Percentiles rank a stretch among this genome's conserved stretches.
Conservation (phyloP, 2,888 invertebrate species). For the Choristoneura rosaceana region DNA sequence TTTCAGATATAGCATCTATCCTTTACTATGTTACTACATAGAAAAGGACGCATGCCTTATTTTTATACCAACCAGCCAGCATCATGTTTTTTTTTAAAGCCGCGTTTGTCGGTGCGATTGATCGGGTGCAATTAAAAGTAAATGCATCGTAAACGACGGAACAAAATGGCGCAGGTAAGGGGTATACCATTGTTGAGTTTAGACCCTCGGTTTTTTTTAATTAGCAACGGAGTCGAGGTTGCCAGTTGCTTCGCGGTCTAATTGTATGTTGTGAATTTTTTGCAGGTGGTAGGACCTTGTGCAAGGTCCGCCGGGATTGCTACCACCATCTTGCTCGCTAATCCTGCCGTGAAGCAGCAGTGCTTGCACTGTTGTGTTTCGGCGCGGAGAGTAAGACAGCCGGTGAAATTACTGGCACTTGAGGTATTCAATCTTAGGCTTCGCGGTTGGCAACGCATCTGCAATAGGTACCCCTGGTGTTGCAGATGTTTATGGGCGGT, state of each 20-base stretch:
- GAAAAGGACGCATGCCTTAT: neutral
- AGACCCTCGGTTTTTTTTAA: conserved; percentile 44
- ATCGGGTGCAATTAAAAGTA: conserved; percentile 81
- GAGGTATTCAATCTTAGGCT: too few species aligned
- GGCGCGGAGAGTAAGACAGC: too few species aligned
- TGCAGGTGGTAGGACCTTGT: too few species aligned
- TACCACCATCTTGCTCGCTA: too few species aligned
- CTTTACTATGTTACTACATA: neutral
- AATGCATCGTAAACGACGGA: conserved; percentile 75
- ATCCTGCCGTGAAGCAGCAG: too few species aligned
- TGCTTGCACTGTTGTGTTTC: too few species aligned
- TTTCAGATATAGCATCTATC: neutral
- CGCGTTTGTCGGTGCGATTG: conserved; percentile 69
- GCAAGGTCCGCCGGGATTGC: too few species aligned
- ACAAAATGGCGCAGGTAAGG: conserved; percentile 71
- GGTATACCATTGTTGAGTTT: conserved; percentile 1
- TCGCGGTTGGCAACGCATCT: too few species aligned
- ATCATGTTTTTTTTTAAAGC: conserved; percentile 17
- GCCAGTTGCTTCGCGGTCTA: conserved; percentile 4
- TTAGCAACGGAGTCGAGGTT: conserved; percentile 6
- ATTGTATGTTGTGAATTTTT: neutral
- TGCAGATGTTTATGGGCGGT: too few species aligned
- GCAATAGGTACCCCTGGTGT: too few species aligned
- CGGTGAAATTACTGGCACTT: too few species aligned
- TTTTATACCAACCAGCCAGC: neutral